phyloP scores from a whole-genome alignment of 1,140 invertebrate genomes.

The Oryctes rhinoceros region DNA sequence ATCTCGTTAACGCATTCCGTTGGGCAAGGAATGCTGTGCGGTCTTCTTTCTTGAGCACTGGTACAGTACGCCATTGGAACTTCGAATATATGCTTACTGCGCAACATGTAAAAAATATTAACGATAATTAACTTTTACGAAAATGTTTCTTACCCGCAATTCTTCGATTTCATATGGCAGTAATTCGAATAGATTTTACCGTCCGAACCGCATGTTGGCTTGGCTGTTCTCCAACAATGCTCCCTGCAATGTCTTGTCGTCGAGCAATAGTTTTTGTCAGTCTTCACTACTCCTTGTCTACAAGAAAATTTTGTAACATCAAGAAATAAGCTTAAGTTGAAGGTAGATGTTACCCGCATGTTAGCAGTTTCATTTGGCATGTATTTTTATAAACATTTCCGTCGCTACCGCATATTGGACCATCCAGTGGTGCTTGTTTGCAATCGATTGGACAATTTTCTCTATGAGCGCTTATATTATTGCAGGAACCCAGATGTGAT shows the following conservation, averaged over 20 bases:
- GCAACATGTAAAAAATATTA: slow-evolving; percentile 47
- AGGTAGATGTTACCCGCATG: slow-evolving; percentile 77
- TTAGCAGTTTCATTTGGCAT: slow-evolving; percentile 90
- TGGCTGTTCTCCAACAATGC: slow-evolving; percentile 87
- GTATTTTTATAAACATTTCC: slow-evolving; percentile 93
- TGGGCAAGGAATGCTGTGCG: slow-evolving; percentile 69
- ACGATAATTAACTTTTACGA: neutral
- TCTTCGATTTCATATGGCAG: slow-evolving; percentile 91
- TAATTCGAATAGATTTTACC: slow-evolving; percentile 90
- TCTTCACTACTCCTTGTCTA: slow-evolving; percentile 82
- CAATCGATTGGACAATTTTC: slow-evolving; percentile 90
- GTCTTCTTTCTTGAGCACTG: slow-evolving; percentile 73
- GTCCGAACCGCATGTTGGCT: slow-evolving; percentile 92
- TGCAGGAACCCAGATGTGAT: slow-evolving; percentile 85
- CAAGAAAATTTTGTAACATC: slow-evolving; percentile 42
- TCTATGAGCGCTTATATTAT: slow-evolving; percentile 85
- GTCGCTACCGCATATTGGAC: slow-evolving; percentile 90
- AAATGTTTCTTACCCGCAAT: slow-evolving; percentile 75
- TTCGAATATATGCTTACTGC: slow-evolving; percentile 88
- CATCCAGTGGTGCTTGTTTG: slow-evolving; percentile 81
- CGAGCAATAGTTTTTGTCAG: slow-evolving; percentile 87
- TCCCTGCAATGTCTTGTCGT: slow-evolving; percentile 91
- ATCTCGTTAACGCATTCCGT: slow-evolving; percentile 72
- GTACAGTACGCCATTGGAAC: slow-evolving; percentile 89
- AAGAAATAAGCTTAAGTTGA: neutral